Percentiles rank a stretch among this genome's conserved stretches.
phyloP scores from a whole-genome alignment of 2,888 invertebrate genomes.

The Rhamnusium bicolor region DNA sequence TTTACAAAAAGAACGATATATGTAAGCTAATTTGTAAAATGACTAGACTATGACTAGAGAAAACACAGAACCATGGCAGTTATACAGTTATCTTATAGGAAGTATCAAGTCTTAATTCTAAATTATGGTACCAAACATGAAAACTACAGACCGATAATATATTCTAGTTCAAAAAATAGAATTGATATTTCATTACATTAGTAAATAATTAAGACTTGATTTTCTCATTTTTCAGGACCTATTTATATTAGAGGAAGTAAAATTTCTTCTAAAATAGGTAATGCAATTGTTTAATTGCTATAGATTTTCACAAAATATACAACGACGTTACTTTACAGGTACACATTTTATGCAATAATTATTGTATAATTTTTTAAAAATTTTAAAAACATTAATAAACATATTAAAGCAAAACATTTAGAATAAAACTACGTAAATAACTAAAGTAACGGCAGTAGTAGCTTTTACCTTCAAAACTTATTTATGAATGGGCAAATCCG shows the following conservation, averaged over 20 bases:
- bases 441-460: neutral
- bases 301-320: neutral
- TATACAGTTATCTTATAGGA: neutral
- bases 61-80: neutral
- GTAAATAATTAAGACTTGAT: neutral
- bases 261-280: neutral
- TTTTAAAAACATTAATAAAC: neutral
- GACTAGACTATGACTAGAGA: constrained; percentile 3
- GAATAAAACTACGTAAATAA: neutral
- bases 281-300: neutral
- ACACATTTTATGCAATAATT: neutral
- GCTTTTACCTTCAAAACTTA: no score
- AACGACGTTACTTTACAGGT: neutral
- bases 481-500: no score
- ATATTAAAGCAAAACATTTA: neutral
- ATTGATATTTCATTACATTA: neutral
- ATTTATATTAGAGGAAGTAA: neutral
- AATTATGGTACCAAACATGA: neutral
- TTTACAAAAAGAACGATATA: neutral
- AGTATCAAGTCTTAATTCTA: neutral
- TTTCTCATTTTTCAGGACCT: neutral
- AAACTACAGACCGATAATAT: neutral
- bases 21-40: neutral
- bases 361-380: neutral
- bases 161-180: neutral